Base-by-base conservation (phyloP, 2,113 vertebrate species). In the Nothoprocta pentlandii region DNA sequence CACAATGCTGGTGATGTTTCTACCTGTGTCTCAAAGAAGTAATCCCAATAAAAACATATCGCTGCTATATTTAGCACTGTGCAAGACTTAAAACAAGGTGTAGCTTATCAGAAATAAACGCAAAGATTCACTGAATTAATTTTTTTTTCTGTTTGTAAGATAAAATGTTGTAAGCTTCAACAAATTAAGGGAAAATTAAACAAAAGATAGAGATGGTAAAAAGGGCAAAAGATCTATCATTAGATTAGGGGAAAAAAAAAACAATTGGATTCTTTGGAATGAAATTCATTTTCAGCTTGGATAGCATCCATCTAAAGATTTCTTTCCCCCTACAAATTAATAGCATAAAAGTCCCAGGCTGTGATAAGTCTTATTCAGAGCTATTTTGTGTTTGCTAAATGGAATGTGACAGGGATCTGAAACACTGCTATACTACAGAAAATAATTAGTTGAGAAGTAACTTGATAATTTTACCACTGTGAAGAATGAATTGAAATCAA, bases 361-460 rank as follows among this genome's bases (percentile, higher is more conserved):
- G 95, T 96, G 97, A 97, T 96, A 98, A 97, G 89, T 97, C 94
- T 97, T 95, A 97, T 97, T 97, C 95, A 93, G 96, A 97, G 95
- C 93, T 95, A 98, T 98, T 97, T 95, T 97, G 96, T 98, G 90
- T 98, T 98, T 97, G 96, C 96, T 98, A 97, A 98, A 98, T 98
- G 97, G 97, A 96, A 98, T 97, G 93, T 98, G 97, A 98, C 97
- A 98, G 96, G 69, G 92, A 97, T 97, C 95, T 98, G 95, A 97
- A 98, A 97, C 82, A 96, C 87, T 95, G 80, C 89, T 97, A 96
- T 96, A 96, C 94, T 90, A 97, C 87, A 95, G 94, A 97, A 98
- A 98, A 98, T 98, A 98, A 98, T 98, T 98, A 97, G 97, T 98
- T 97, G 96, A 98, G 95, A 98, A 97, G 94, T 97, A 98, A 98